These are phyloP conservation scores for Zygothrica quintamaculata DNA, from an alignment of 2,888 invertebrate species.

Conservation along the genomic window DNA sequence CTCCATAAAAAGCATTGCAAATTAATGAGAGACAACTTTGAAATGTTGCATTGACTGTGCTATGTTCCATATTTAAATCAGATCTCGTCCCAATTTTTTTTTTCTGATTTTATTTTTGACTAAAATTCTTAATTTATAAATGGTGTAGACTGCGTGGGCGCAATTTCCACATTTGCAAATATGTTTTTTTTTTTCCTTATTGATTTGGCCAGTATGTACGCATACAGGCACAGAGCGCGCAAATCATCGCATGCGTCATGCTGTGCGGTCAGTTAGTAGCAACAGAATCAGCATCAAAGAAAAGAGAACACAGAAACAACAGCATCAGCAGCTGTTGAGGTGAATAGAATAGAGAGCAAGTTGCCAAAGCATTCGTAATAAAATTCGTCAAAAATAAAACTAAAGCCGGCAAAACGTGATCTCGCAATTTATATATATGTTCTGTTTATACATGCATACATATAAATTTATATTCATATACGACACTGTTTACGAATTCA, in stretches of 20 bases:
- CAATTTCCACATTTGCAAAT: constrained; percentile 66
- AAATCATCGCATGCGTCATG: constrained; percentile 66
- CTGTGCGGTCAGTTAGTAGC: constrained; percentile 48
- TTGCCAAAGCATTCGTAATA: constrained; percentile 37
- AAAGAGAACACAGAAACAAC: constrained; percentile 30
- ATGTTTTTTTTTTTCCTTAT: constrained; percentile 38
- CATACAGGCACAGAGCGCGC: constrained; percentile 27
- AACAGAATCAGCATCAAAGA: constrained; percentile 59
- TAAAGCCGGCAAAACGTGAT: constrained; percentile 68
- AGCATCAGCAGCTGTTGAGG: constrained; percentile 59
- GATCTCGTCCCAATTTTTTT: constrained; percentile 33
- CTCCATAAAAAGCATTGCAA: constrained; percentile 71
- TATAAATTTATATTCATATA: no score
- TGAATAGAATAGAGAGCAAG: constrained; percentile 6
- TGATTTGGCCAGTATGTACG: constrained; percentile 43
- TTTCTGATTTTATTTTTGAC: no score
- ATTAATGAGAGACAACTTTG: constrained; percentile 54
- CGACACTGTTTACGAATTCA: neutral
- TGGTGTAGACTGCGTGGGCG: constrained; percentile 63
- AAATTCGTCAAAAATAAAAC: constrained; percentile 69
- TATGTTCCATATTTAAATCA: constrained; percentile 38
- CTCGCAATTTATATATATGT: constrained; percentile 18
- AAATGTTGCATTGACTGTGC: constrained; percentile 37
- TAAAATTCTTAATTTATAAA: constrained; percentile 57
- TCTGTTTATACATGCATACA: constrained; percentile 12